phyloP scores from a whole-genome alignment of 2,797 vertebrate genomes.

The Sebastes matsubarae region DNA sequence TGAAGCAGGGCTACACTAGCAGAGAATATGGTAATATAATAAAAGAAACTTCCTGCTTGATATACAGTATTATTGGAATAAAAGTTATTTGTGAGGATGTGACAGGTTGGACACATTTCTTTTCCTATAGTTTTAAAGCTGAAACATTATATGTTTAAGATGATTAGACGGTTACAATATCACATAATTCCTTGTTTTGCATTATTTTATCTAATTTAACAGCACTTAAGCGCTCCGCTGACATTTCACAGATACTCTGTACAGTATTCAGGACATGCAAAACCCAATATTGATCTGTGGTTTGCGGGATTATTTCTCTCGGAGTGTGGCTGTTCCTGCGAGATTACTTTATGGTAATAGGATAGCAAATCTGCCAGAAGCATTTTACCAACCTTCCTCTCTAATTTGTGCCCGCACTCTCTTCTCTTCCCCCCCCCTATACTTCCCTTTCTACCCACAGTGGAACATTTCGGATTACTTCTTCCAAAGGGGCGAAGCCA shows the following conservation, averaged over 20 bases:
- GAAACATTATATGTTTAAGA: neutral
- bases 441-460: constrained; percentile 73
- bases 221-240: constrained; percentile 16
- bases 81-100: neutral
- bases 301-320: constrained; percentile 46
- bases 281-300: constrained; percentile 61
- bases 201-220: constrained; percentile 25
- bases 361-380: constrained; percentile 48
- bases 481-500: constrained; percentile 96
- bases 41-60: neutral
- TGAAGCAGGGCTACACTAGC: neutral
- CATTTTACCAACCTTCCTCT: constrained; percentile 33
- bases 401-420: neutral
- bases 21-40: neutral
- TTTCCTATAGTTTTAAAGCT: neutral
- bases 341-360: constrained; percentile 63
- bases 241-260: constrained; percentile 28
- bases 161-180: neutral
- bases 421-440: neutral
- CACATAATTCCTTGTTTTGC: constrained; percentile 3
- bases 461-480: constrained; percentile 99
- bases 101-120: neutral
- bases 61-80: neutral
- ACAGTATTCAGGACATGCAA: constrained; percentile 44
- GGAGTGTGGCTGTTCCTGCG: constrained; percentile 47